Base-by-base conservation (phyloP, 2,888 invertebrate genomes). In the Ennomos erosarius region DNA sequence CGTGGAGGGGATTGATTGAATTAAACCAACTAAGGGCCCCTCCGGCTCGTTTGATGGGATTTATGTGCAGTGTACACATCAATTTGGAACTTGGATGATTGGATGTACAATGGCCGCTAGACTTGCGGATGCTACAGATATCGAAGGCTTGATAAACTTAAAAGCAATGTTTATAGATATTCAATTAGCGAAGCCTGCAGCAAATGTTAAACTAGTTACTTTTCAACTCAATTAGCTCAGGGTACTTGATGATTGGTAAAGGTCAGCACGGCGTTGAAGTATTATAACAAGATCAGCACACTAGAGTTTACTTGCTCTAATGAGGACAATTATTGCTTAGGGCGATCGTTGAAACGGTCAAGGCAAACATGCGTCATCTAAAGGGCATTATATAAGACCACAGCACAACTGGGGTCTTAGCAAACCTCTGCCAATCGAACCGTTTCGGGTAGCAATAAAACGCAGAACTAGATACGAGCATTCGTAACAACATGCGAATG, bases 81-180 rank as follows among this genome's bases (percentile, higher is more conserved):
- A 88, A 90, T 90, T 90, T 85, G 84, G 73, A 78, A 90, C 90
- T 90, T 85, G 84, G 73, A 78, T 86, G 89, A 90, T 90, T 89
- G 88, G 43, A 60, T 33, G 82, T 78, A 64, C 72, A 64, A 56
- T 68, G 62, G 69, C 73, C 65, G 73, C 68, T 35, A 47, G 40
- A 60, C 38, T 48, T 11, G 38, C 35, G 50, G 38, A 47, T 52
- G 16, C 43, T 34, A 43, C 44, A 38, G 50, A 46, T 42, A 47
- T 44, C 26, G 38, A 13, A 50, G 13, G 8, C 34, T 10, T 33
- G n/a, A 38, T 16, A 26, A 33, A 34, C n/a, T 13, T n/a, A 26
- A 10, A n/a, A 43, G 16, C 16, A 5, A 1, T 13, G 13, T 13
- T 42, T 16, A 12, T 10, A 10, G 16, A 10, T 43, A 10, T 26